These are phyloP conservation scores for Delia radicum DNA, from an alignment of 1,140 invertebrate genomes.

Conservation along the genomic window DNA sequence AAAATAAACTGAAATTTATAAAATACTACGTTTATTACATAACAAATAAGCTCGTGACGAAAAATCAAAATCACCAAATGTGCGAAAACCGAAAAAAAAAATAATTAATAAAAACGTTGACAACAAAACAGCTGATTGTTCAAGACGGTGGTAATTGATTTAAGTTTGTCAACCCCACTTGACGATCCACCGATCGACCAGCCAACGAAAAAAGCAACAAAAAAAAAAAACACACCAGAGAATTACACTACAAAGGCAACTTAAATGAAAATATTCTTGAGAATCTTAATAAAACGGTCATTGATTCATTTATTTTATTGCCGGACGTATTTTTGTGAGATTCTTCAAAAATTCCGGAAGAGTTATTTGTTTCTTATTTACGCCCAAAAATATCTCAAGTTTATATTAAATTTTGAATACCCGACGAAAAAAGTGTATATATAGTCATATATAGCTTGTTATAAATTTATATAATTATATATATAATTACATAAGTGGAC, in stretches of 20 bases:
- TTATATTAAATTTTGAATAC: not conserved
- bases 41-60: not conserved
- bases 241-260: not conserved
- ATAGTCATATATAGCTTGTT: too few relatives aligned
- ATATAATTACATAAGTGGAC: too few relatives aligned
- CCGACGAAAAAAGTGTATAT: too few relatives aligned
- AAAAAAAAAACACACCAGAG: not conserved
- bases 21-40: not conserved
- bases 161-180: not conserved
- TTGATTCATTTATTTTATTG: not conserved
- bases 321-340: not conserved
- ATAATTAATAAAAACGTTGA: not conserved
- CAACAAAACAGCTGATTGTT: not conserved
- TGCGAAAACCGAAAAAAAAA: not conserved
- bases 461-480: too few relatives aligned
- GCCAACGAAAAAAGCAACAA: not conserved
- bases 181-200: not conserved
- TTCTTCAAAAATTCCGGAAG: not conserved
- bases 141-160: not conserved
- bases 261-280: conserved; percentile 7
- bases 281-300: conserved; percentile 17
- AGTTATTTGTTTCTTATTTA: not conserved
- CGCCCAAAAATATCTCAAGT: not conserved
- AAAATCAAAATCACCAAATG: not conserved
- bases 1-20: not conserved